A percentile compares a stretch with the other conserved stretches of the same genome.
phyloP scores from a whole-genome alignment of 2,113 vertebrate species.

The Daboia siamensis region DNA sequence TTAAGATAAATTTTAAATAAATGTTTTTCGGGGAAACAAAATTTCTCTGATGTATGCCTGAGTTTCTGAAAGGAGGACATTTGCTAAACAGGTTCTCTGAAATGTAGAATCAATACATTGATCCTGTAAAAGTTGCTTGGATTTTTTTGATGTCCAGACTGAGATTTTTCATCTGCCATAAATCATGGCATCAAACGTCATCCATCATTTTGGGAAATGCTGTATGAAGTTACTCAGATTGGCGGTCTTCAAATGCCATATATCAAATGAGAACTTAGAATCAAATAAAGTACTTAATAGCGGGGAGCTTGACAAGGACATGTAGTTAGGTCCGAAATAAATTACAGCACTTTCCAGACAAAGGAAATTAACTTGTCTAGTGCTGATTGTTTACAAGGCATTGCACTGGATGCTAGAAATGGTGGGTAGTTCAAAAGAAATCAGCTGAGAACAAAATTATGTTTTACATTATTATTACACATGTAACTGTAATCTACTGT shows the following conservation, averaged over 20 bases:
- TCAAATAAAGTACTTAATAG: constrained; percentile 33
- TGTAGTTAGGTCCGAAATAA: constrained; percentile 7
- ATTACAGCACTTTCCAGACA: constrained; percentile 18
- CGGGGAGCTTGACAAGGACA: constrained; percentile 29
- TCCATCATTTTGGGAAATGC: constrained; percentile 24
- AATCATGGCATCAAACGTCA: background rate
- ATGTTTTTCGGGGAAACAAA: background rate
- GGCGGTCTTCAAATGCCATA: constrained; percentile 40
- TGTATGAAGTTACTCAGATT: constrained; percentile 46
- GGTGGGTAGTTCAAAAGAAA: constrained; percentile 12
- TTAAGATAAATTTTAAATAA: background rate
- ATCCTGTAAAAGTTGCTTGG: background rate
- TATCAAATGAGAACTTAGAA: constrained; percentile 26
- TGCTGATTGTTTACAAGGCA: constrained; percentile 5
- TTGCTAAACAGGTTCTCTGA: background rate
- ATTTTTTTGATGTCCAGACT: background rate
- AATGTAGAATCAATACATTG: background rate
- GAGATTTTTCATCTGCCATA: constrained; percentile 8
- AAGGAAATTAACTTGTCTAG: constrained; percentile 3
- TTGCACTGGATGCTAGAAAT: constrained; percentile 23
- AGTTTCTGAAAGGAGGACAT: background rate
- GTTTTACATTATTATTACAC: constrained; percentile 2
- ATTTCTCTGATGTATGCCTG: background rate
- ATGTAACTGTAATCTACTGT: background rate
- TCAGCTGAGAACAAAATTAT: constrained; percentile 32